Percentiles rank a stretch among this genome's conserved stretches.
These are phyloP conservation scores for Chaetops frenatus DNA, from an alignment of 2,113 vertebrate species.

Conservation along the genomic window DNA sequence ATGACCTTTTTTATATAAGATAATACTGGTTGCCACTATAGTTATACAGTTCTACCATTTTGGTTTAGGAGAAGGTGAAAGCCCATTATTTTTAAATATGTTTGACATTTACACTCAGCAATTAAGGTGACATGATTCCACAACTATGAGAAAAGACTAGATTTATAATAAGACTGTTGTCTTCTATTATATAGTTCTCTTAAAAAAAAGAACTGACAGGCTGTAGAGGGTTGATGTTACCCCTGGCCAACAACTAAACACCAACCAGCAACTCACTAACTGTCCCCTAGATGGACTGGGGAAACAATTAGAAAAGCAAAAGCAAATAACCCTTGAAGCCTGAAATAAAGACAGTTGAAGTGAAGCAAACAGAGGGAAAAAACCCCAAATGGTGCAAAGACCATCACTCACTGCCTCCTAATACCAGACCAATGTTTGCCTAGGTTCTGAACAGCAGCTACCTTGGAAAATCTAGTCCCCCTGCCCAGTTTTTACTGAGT, in stretches of 20 bases:
- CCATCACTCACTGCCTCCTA: not conserved
- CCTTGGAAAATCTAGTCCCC: not conserved
- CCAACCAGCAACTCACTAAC: not conserved
- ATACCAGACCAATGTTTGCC: rapidly evolving
- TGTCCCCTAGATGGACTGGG: rapidly evolving
- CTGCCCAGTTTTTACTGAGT: not conserved
- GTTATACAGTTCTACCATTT: not conserved
- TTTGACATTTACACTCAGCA: not conserved
- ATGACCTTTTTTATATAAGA: not conserved
- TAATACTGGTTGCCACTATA: not conserved
- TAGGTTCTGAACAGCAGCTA: not conserved
- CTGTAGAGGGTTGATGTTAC: not conserved
- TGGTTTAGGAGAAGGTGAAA: not conserved
- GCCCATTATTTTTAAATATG: not conserved
- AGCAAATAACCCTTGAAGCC: not conserved
- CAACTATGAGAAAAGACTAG: not conserved
- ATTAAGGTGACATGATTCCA: not conserved
- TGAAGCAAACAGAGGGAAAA: not conserved
- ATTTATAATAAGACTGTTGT: not conserved
- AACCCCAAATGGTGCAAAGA: not conserved
- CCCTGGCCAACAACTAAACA: not conserved
- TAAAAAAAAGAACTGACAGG: not conserved
- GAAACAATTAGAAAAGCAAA: not conserved
- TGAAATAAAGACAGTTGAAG: not conserved
- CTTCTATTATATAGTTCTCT: not conserved